These are phyloP conservation scores for Drosophila auraria DNA, from an alignment of 1,140 invertebrate species.

Conservation along the genomic window DNA sequence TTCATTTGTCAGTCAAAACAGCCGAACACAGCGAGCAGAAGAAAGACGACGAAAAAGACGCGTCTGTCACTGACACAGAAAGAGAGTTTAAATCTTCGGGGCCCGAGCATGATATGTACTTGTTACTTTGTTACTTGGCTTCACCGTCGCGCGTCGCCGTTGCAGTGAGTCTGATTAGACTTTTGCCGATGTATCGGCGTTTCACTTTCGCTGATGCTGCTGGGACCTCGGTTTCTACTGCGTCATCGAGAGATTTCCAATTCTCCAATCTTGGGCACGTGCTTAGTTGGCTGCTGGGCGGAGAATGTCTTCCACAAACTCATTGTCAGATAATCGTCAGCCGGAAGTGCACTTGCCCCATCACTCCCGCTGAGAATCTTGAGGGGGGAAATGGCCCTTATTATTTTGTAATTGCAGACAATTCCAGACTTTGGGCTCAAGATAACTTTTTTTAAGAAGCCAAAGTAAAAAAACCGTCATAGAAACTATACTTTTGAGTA, in stretches of 20 bases:
- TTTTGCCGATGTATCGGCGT: conserved; percentile 72
- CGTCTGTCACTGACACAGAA: conserved; percentile 81
- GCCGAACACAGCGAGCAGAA: conserved; percentile 23
- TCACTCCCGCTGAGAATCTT: neutral
- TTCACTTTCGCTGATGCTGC: conserved; percentile 72
- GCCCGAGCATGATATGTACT: conserved; percentile 73
- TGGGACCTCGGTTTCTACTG: conserved; percentile 52
- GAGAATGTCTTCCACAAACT: conserved; percentile 10
- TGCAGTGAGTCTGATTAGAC: conserved; percentile 75
- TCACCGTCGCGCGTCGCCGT: conserved; percentile 11
- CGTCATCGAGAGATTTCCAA: conserved; percentile 49
- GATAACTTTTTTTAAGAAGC: no score
- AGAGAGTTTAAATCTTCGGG: conserved; percentile 66
- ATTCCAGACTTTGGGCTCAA: neutral
- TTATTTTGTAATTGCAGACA: neutral
- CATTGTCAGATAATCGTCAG: conserved; percentile 6
- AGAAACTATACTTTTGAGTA: no score
- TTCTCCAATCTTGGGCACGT: conserved; percentile 53
- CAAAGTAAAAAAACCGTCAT: no score
- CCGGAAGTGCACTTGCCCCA: conserved; percentile 34
- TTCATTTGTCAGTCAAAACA: conserved; percentile 81
- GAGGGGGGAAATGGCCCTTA: neutral
- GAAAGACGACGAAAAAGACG: conserved; percentile 46
- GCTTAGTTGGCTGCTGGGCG: conserved; percentile 12
- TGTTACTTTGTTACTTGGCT: conserved; percentile 53